Evolutionary conservation across 1,140 invertebrate genomes (phyloP).

Genomic region (Idris sp.): DNA sequence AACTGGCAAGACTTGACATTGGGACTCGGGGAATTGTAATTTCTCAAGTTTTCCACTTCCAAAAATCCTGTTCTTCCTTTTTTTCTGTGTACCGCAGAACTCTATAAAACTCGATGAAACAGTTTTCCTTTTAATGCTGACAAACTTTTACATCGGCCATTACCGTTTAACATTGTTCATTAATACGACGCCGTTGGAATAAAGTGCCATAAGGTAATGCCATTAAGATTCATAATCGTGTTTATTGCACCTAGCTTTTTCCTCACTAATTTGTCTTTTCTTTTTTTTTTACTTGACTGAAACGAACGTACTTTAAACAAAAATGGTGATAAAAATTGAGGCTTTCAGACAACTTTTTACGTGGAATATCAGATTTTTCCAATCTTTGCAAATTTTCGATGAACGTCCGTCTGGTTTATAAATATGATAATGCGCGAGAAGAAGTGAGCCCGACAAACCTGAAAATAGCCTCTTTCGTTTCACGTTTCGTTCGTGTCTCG

Average conservation of each 20-base stretch:
- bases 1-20: slow-evolving; percentile 56
- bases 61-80: slow-evolving; percentile 24
- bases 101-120: slow-evolving; percentile 45
- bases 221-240: slow-evolving; percentile 42
- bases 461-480: slow-evolving; percentile 71
- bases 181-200: slow-evolving; percentile 25
- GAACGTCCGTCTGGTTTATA: slow-evolving; percentile 69
- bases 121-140: slow-evolving; percentile 37
- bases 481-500: slow-evolving; percentile 51
- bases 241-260: slow-evolving; percentile 21
- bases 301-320: too few species aligned
- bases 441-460: slow-evolving; percentile 66
- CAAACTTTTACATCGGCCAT: slow-evolving; percentile 48
- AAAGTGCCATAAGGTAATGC: slow-evolving; percentile 34
- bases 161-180: slow-evolving; percentile 54
- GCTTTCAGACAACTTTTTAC: slow-evolving; percentile 53
- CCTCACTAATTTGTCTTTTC: background rate
- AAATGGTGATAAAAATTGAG: slow-evolving; percentile 55
- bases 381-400: slow-evolving; percentile 60
- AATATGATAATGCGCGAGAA: slow-evolving; percentile 72
- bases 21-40: slow-evolving; percentile 59
- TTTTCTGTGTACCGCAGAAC: slow-evolving; percentile 28
- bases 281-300: slow-evolving; percentile 12
- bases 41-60: slow-evolving; percentile 61
- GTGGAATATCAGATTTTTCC: slow-evolving; percentile 60